Conservation (phyloP, 2,797 vertebrate genomes). For the Falco concolor region DNA sequence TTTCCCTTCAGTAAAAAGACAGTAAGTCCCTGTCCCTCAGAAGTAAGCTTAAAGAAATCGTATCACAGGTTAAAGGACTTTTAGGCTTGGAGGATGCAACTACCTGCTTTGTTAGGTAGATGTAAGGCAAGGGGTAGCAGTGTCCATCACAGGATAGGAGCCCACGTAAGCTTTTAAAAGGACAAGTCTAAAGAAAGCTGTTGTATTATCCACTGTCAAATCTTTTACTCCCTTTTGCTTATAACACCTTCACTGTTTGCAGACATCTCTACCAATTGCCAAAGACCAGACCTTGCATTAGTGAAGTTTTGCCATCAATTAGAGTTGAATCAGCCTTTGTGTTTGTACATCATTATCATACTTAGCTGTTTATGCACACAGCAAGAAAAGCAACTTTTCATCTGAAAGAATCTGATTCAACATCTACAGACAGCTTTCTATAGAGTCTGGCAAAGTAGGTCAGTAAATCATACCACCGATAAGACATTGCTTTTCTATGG, state of each 20-base stretch:
- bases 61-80: not conserved
- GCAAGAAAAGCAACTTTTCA: not conserved
- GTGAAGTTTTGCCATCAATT: not conserved
- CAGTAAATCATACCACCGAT: not conserved
- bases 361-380: not conserved
- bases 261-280: not conserved
- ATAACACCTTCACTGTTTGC: not conserved
- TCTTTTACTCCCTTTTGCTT: not conserved
- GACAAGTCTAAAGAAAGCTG: not conserved
- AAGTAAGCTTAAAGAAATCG: not conserved
- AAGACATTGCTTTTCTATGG: not conserved
- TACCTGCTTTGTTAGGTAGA: not conserved
- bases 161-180: not conserved
- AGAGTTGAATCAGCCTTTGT: not conserved
- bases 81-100: not conserved
- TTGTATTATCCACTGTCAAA: not conserved
- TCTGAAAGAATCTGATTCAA: not conserved
- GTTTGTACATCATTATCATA: not conserved
- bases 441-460: not conserved
- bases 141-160: not conserved
- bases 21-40: not conserved
- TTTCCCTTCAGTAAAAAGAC: not conserved
- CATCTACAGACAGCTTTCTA: not conserved
- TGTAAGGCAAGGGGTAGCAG: not conserved
- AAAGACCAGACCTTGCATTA: not conserved